Conservation (phyloP, 1,140 invertebrate genomes). For the Trachymyrmex septentrionalis region DNA sequence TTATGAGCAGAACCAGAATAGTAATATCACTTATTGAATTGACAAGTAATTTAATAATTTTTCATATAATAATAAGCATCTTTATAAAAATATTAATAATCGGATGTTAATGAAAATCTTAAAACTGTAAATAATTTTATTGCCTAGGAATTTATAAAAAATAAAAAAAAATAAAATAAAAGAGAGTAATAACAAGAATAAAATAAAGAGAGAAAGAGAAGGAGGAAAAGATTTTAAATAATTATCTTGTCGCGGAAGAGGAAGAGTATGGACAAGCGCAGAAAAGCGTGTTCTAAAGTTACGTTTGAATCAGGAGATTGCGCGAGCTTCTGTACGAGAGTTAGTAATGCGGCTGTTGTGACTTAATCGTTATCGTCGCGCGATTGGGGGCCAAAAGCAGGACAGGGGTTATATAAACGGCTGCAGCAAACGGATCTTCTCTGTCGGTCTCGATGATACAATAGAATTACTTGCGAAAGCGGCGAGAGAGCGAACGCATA, state of each 20-base stretch:
- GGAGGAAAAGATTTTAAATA: background rate
- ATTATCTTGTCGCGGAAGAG: constrained; percentile 14
- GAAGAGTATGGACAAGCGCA: background rate
- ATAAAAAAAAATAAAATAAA: no score
- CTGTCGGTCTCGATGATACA: constrained; percentile 40
- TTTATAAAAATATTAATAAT: no score
- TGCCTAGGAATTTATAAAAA: no score
- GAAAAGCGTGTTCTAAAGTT: constrained; percentile 13
- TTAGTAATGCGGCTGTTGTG: background rate
- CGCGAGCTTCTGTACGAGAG: no score
- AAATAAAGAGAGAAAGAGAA: background rate
- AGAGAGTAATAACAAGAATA: background rate
- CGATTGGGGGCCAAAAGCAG: no score
- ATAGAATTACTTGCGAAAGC: constrained; percentile 41
- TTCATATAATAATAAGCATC: no score
- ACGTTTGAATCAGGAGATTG: constrained; percentile 12
- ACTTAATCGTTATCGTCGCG: constrained; percentile 54
- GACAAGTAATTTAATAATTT: no score
- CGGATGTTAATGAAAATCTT: no score
- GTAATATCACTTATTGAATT: no score
- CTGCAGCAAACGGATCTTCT: constrained; percentile 9
- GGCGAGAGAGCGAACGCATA: background rate
- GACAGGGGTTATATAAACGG: background rate
- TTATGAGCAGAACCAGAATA: no score
- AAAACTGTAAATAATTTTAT: no score